Conservation (phyloP, 2,888 invertebrate genomes). For the Melieria crassipennis region DNA sequence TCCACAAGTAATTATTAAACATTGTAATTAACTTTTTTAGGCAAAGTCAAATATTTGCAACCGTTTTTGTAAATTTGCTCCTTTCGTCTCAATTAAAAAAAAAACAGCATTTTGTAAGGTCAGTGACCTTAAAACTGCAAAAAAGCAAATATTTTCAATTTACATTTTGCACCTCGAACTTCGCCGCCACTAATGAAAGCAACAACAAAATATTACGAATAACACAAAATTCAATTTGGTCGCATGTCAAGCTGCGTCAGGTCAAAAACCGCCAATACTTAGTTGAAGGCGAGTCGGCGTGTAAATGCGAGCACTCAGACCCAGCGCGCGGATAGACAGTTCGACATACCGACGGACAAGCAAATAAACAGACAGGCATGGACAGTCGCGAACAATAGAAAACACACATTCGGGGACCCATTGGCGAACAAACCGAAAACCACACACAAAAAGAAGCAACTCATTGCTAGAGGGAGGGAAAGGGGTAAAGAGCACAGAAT, state of each 20-base stretch:
- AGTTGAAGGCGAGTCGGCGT: constrained; percentile 33
- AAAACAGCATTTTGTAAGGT: constrained; percentile 38
- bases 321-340: constrained; percentile 11
- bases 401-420: constrained; percentile 11
- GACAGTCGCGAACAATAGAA: constrained; percentile 29
- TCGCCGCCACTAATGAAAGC: constrained; percentile 16
- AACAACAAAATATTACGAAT: constrained; percentile 40
- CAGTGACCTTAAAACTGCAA: constrained; percentile 39
- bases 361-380: constrained; percentile 15
- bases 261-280: constrained; percentile 55
- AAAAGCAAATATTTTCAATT: constrained; percentile 53
- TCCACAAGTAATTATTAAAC: no score
- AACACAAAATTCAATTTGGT: constrained; percentile 59
- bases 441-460: constrained; percentile 9
- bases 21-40: no score
- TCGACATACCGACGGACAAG: background rate
- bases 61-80: no score
- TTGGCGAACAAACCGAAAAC: constrained; percentile 18
- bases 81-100: background rate
- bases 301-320: constrained; percentile 25
- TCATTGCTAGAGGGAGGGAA: constrained; percentile 7
- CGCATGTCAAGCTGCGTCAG: constrained; percentile 59
- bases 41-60: no score
- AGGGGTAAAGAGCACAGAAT: constrained; percentile 18
- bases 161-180: constrained; percentile 31